phyloP scores from a whole-genome alignment of 2,797 vertebrate genomes.

The Danio choprae region DNA sequence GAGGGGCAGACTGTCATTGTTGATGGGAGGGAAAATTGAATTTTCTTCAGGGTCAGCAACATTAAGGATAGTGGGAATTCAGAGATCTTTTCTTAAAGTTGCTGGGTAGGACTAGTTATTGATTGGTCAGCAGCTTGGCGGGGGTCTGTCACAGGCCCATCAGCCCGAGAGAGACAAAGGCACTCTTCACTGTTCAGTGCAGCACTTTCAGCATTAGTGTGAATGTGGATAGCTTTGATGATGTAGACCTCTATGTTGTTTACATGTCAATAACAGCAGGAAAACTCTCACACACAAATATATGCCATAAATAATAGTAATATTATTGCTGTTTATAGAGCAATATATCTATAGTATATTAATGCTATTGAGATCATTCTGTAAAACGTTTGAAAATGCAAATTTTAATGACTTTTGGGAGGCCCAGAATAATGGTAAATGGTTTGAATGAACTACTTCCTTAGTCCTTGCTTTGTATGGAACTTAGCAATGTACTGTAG shows the following conservation, averaged over 20 bases:
- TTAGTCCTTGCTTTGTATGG: background rate
- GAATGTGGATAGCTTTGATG: no score
- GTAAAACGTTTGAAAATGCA: background rate
- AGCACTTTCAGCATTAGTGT: background rate
- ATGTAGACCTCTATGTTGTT: no score
- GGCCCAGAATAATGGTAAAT: background rate
- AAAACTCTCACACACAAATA: no score
- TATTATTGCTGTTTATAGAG: no score
- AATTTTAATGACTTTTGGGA: background rate
- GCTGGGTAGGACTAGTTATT: conserved; percentile 67
- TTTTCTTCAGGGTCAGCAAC: conserved; percentile 82
- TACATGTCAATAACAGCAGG: no score
- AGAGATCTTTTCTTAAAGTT: conserved; percentile 66
- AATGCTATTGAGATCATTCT: background rate
- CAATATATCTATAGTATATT: no score
- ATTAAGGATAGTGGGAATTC: conserved; percentile 76
- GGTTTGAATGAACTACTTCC: no score
- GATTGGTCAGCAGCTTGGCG: conserved; percentile 59
- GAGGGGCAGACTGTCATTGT: conserved; percentile 67
- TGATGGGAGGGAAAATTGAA: conserved; percentile 78
- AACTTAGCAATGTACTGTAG: background rate
- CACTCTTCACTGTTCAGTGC: background rate
- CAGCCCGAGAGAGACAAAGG: background rate
- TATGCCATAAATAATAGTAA: no score
- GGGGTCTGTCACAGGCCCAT: conserved; percentile 42